These are phyloP conservation scores for Drosophila incognita DNA, from an alignment of 2,888 invertebrate genomes.

Conservation along the genomic window DNA sequence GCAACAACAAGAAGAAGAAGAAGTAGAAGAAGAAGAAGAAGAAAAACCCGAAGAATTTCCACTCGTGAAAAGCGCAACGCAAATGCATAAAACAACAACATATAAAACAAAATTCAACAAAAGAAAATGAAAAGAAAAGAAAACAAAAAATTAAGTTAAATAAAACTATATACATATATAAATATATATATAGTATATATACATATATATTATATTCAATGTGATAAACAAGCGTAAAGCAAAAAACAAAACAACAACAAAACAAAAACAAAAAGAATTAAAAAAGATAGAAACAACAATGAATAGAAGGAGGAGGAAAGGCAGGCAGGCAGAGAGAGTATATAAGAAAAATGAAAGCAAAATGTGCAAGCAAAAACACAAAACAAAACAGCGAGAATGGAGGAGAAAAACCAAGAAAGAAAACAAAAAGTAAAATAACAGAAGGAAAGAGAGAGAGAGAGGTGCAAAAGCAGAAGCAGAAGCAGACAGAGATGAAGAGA, in stretches of 20 bases:
- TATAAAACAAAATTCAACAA: constrained; percentile 37
- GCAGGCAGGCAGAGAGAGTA: constrained; percentile 1
- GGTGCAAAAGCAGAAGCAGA: constrained; percentile 1
- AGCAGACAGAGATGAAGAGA: constrained; percentile 1
- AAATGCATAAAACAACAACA: constrained; percentile 41
- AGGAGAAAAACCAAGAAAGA: not conserved
- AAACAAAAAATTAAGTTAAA: constrained; percentile 50
- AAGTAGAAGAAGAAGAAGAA: constrained; percentile 21
- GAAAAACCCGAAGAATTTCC: constrained; percentile 57
- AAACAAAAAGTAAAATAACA: constrained; percentile 1
- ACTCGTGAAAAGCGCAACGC: constrained; percentile 42
- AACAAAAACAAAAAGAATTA: constrained; percentile 23
- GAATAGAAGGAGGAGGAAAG: constrained; percentile 15
- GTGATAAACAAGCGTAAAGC: constrained; percentile 79
- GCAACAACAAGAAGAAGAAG: constrained; percentile 11
- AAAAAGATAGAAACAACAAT: constrained; percentile 42
- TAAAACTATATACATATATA: constrained; percentile 60
- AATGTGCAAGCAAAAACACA: constrained; percentile 18
- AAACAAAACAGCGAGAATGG: constrained; percentile 14
- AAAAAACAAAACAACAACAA: constrained; percentile 57
- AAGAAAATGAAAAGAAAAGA: not conserved
- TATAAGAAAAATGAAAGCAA: constrained; percentile 24
- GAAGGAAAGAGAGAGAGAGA: not conserved
- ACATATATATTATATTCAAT: constrained; percentile 75
- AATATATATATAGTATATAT: constrained; percentile 60